phyloP scores from a whole-genome alignment of 2,888 invertebrate species.

The Schizaphis graminum region DNA sequence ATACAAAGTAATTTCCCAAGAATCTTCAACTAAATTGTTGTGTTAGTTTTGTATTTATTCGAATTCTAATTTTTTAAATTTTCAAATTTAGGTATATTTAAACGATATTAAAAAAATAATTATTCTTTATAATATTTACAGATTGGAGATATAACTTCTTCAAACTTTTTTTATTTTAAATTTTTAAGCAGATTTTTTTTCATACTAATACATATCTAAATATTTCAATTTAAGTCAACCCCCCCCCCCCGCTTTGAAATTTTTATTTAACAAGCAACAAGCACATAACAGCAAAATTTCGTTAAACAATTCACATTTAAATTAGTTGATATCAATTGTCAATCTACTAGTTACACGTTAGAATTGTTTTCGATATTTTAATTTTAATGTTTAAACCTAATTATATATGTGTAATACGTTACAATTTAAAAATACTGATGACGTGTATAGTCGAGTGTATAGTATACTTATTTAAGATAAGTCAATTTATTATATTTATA shows the following conservation, averaged over 20 bases:
- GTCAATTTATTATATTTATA: background rate
- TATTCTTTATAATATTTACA: too few relatives aligned
- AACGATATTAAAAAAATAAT: too few relatives aligned
- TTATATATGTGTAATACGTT: background rate
- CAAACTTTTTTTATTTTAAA: background rate
- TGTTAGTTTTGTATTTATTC: too few relatives aligned
- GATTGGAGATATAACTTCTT: background rate
- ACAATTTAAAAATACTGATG: background rate
- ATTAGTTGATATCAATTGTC: background rate
- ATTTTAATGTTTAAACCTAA: background rate
- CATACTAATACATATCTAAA: background rate
- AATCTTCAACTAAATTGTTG: too few relatives aligned
- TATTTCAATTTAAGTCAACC: background rate
- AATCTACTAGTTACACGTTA: background rate
- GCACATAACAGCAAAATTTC: background rate
- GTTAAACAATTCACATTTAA: background rate
- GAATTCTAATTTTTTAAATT: too few relatives aligned
- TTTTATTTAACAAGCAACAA: background rate
- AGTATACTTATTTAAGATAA: background rate
- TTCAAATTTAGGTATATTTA: too few relatives aligned
- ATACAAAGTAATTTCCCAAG: too few relatives aligned
- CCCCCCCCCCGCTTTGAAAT: background rate
- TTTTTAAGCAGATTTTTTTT: background rate
- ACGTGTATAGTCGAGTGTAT: background rate
- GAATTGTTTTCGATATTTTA: background rate